Evolutionary conservation across 1,140 invertebrate species (phyloP).

Genomic region (Neodiprion lecontei): DNA sequence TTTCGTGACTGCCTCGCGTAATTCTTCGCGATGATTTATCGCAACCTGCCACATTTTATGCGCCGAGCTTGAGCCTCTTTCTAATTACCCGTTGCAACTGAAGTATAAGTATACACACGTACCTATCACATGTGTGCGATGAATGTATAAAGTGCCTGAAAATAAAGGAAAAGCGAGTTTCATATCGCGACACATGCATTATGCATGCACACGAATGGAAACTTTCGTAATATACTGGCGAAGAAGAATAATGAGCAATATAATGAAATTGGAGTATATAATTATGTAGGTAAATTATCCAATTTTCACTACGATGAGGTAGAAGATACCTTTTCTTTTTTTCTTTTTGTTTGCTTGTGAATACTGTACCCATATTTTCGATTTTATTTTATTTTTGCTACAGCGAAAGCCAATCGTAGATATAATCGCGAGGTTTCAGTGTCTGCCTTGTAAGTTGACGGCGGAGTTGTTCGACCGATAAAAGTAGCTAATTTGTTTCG

Average conservation of each 20-base stretch:
- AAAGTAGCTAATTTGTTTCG: background rate
- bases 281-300: too few relatives aligned
- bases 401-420: background rate
- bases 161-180: too few relatives aligned
- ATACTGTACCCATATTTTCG: background rate
- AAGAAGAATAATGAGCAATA: too few relatives aligned
- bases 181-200: too few relatives aligned
- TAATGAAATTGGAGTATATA: too few relatives aligned
- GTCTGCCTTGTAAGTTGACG: background rate
- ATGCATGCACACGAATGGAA: too few relatives aligned
- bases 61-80: background rate
- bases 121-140: too few relatives aligned
- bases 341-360: background rate
- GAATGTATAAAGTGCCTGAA: too few relatives aligned
- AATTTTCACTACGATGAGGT: too few relatives aligned
- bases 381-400: background rate
- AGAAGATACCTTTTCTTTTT: too few relatives aligned
- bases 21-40: background rate
- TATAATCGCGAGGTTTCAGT: background rate
- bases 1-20: constrained; percentile 4
- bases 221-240: too few relatives aligned
- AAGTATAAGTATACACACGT: background rate
- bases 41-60: background rate
- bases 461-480: background rate
- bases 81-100: background rate